phyloP scores from a whole-genome alignment of 2,888 invertebrate genomes.

The Drosophila lutescens region DNA sequence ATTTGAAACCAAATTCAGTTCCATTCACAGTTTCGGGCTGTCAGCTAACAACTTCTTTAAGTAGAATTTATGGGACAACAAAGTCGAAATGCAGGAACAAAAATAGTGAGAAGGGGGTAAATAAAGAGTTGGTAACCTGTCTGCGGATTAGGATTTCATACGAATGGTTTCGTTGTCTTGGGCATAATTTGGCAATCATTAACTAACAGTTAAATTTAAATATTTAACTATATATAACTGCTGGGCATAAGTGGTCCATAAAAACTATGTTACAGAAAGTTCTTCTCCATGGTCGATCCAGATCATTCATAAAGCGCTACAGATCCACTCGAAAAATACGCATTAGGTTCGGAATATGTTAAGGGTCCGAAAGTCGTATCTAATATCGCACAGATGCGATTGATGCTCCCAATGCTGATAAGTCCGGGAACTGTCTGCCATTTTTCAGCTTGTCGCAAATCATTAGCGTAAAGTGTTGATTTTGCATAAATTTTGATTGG shows the following conservation, averaged over 20 bases:
- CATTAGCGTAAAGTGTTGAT: constrained; percentile 70
- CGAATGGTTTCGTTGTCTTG: constrained; percentile 46
- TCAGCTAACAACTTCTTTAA: constrained; percentile 73
- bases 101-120: constrained; percentile 45
- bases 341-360: constrained; percentile 30
- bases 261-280: constrained; percentile 32
- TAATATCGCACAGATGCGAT: constrained; percentile 5
- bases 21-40: constrained; percentile 68
- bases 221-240: constrained; percentile 43
- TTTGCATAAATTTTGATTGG: constrained; percentile 65
- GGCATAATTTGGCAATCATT: constrained; percentile 71
- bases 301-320: constrained; percentile 48
- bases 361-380: constrained; percentile 36
- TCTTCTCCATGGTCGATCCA: constrained; percentile 53
- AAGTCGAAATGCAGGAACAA: constrained; percentile 12
- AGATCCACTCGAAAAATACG: constrained; percentile 11
- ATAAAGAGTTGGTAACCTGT: constrained; percentile 62
- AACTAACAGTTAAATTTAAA: constrained; percentile 72
- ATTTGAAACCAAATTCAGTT: constrained; percentile 25
- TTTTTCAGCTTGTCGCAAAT: constrained; percentile 54
- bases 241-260: constrained; percentile 29
- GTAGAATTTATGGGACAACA: constrained; percentile 64
- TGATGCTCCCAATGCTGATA: constrained; percentile 38
- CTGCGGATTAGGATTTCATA: constrained; percentile 72
- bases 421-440: constrained; percentile 37